Conservation (phyloP, 2,797 vertebrate genomes). For the Dryobates pubescens region DNA sequence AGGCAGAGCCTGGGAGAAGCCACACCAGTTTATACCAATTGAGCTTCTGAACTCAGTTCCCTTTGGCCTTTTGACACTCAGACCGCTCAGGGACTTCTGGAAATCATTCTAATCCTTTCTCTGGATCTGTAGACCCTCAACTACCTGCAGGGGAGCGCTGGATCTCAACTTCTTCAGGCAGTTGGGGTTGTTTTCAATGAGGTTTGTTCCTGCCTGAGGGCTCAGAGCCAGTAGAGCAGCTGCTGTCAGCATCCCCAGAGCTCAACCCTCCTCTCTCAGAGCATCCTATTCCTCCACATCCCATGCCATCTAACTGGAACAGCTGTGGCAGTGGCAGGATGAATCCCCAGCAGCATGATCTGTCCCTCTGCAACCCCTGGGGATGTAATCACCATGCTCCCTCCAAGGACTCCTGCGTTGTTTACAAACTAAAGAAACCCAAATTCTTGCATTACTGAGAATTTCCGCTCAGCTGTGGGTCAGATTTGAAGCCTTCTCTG, state of each 20-base stretch:
- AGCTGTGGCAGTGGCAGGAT: not conserved
- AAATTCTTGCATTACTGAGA: not conserved
- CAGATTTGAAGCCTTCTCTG: not conserved
- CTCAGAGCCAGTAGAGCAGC: not conserved
- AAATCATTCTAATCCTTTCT: not conserved
- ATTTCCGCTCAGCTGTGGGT: conserved; percentile 28
- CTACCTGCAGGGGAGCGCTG: not conserved
- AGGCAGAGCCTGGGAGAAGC: not conserved
- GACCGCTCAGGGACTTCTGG: not conserved
- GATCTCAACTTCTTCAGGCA: not conserved
- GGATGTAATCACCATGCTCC: not conserved
- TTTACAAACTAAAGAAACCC: conserved; percentile 7
- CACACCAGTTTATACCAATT: not conserved
- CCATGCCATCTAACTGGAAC: not conserved
- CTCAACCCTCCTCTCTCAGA: not conserved
- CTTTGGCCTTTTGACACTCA: not conserved
- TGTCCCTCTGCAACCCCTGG: not conserved
- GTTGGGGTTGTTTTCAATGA: not conserved
- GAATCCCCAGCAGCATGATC: not conserved
- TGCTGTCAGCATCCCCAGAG: not conserved
- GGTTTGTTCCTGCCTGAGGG: not conserved
- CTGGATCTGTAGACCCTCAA: not conserved
- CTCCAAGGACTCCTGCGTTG: not conserved
- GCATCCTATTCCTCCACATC: not conserved
- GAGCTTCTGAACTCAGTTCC: not conserved